Base-by-base conservation (phyloP, 2,888 invertebrate genomes). In the Eustalomyia histrio region DNA sequence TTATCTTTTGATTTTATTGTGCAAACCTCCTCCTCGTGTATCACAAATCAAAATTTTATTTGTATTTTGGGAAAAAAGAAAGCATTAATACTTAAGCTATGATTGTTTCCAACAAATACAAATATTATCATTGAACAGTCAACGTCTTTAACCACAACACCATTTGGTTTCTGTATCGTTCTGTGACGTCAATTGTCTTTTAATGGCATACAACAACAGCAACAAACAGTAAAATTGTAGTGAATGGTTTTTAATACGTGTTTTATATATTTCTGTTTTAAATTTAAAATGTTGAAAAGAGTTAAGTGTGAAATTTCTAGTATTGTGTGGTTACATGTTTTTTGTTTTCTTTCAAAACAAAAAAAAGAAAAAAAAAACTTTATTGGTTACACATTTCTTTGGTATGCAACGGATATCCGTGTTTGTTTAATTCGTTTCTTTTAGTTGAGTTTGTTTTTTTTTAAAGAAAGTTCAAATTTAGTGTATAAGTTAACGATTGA, bases 161-260 rank as follows among this genome's bases (percentile, higher is more conserved):
- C 55, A 58, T 61, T 65, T 65, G 81, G 58, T 76, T 76, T 71
- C 65, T 75, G 75, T 60, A 50, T 72, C 76, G 61, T 67, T 78
- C n/a, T 78, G 74, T 81, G 81, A 81, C 81, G 81, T 81, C 81
- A 81, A 81, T 81, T 68, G 81, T 68, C 74, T 73, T 57, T 64
- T 63, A 64, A 60, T 79, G 12, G 55, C 67, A 76, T 58, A 47
- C 55, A 35, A 29, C 17, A 21, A 21, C 29, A 29, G 14, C 24
- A n/a, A n/a, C n/a, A n/a, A n/a, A n/a, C n/a, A n/a, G n/a, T n/a
- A n/a, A 52, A 6, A 57, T 21, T 18, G 2, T 7, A 57, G 68
- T 50, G 55, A 33, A 53, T 73, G 21, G 18, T 60, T 68, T 58
- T 64, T 43, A 43, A 65, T 24, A 71, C 71, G 58, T 72, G 50